Percentiles rank a stretch among this genome's conserved stretches.
phyloP scores from a whole-genome alignment of 2,797 vertebrate species.

The Netta rufina region DNA sequence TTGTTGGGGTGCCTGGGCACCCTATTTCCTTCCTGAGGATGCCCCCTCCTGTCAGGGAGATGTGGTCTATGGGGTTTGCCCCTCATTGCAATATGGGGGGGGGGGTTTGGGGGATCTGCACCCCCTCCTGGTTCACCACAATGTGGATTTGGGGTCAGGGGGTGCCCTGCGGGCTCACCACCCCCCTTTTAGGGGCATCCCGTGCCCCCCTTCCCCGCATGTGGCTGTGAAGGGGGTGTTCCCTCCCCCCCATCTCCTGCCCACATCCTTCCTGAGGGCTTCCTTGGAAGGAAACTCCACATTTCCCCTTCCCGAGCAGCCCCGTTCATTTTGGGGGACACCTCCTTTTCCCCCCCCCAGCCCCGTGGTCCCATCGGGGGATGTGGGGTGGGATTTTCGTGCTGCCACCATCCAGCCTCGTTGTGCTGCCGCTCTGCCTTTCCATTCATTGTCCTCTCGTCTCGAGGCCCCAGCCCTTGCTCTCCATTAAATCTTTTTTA shows the following conservation, averaged over 20 bases:
- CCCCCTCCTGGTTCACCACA: too few relatives aligned
- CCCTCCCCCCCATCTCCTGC: accelerated
- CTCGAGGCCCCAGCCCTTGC: constrained; percentile 18
- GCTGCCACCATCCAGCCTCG: not conserved
- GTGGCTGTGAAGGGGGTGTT: not conserved
- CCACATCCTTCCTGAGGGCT: accelerated
- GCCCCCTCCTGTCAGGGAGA: too few relatives aligned
- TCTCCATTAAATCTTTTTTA: not conserved
- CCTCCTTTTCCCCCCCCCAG: accelerated
- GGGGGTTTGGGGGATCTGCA: too few relatives aligned
- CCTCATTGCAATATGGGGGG: accelerated
- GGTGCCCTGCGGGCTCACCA: too few relatives aligned
- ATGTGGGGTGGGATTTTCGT: not conserved
- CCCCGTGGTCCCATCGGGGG: too few relatives aligned
- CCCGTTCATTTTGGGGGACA: accelerated
- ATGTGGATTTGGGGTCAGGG: too few relatives aligned
- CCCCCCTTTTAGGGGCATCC: too few relatives aligned
- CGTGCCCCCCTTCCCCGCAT: too few relatives aligned
- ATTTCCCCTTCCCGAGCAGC: not conserved
- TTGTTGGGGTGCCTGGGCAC: too few relatives aligned
- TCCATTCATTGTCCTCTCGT: constrained; percentile 49
- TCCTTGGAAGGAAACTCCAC: not conserved
- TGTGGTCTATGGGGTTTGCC: too few relatives aligned
- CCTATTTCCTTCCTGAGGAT: too few relatives aligned
- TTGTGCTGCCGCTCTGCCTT: not conserved